Evolutionary conservation across 2,888 invertebrate genomes (phyloP).

Genomic region (Pherbina coryleti): DNA sequence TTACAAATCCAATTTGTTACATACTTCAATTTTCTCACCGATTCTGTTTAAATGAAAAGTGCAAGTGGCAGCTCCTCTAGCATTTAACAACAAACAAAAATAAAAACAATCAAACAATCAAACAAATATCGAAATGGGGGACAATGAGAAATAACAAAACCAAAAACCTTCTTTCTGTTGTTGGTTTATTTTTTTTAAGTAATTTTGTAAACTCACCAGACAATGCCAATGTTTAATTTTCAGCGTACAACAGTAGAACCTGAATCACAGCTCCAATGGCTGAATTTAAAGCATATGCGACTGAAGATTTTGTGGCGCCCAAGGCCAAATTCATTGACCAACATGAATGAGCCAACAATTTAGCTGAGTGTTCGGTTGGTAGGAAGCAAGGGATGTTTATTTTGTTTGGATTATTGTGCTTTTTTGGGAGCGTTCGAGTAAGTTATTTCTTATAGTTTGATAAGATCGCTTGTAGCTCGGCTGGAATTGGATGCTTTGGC

Average conservation of each 20-base stretch:
- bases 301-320: slow-evolving; percentile 23
- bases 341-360: neutral
- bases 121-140: no score
- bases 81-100: neutral
- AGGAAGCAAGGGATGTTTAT: neutral
- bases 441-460: slow-evolving; percentile 9
- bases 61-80: slow-evolving; percentile 11
- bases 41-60: slow-evolving; percentile 18
- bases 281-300: no score
- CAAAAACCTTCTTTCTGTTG: neutral
- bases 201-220: neutral
- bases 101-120: neutral
- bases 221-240: slow-evolving; percentile 6
- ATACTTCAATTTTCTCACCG: neutral
- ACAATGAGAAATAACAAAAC: no score
- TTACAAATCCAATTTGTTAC: neutral
- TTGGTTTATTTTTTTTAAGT: neutral
- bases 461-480: slow-evolving; percentile 21
- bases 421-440: neutral
- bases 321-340: slow-evolving; percentile 23
- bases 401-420: slow-evolving; percentile 1
- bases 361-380: neutral
- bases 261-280: no score
- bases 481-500: slow-evolving; percentile 17
- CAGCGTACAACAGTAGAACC: neutral